Conservation (phyloP, 1,140 invertebrate genomes). For the Hermetia illucens region DNA sequence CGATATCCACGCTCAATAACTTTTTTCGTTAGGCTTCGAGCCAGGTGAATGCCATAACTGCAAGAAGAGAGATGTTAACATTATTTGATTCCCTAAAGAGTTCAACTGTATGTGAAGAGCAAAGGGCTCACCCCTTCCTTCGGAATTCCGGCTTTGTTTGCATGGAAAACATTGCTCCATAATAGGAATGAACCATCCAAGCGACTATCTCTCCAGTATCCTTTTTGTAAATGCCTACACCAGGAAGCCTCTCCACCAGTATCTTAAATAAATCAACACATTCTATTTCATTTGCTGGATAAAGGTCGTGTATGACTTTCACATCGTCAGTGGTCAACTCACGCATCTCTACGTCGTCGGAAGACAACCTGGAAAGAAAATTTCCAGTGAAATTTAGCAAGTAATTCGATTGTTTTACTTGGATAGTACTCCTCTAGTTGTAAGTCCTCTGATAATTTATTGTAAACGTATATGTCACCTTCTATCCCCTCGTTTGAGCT, state of each 20-base stretch:
- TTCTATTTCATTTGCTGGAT: conserved; percentile 74
- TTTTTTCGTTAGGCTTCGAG: conserved; percentile 46
- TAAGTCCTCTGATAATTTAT: conserved; percentile 38
- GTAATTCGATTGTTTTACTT: conserved; percentile 37
- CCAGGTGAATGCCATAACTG: conserved; percentile 49
- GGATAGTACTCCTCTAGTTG: conserved; percentile 39
- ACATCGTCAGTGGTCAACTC: conserved; percentile 60
- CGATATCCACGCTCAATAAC: conserved; percentile 60
- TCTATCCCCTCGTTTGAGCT: conserved; percentile 56
- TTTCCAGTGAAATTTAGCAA: no score
- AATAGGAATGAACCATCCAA: conserved; percentile 79
- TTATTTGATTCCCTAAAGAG: no score
- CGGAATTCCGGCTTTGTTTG: conserved; percentile 66
- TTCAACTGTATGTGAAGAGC: no score
- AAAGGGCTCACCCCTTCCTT: conserved; percentile 58
- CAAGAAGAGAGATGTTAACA: no score
- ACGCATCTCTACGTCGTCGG: conserved; percentile 48
- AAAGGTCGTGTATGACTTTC: conserved; percentile 63
- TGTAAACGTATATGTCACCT: conserved; percentile 61
- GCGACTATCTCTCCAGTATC: conserved; percentile 50
- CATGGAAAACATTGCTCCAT: conserved; percentile 84
- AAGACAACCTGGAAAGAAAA: no score
- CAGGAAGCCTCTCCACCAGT: conserved; percentile 55
- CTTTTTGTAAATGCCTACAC: conserved; percentile 59
- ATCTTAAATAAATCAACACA: conserved; percentile 65